phyloP scores from a whole-genome alignment of 2,113 vertebrate species.

The Morphnarchus princeps region DNA sequence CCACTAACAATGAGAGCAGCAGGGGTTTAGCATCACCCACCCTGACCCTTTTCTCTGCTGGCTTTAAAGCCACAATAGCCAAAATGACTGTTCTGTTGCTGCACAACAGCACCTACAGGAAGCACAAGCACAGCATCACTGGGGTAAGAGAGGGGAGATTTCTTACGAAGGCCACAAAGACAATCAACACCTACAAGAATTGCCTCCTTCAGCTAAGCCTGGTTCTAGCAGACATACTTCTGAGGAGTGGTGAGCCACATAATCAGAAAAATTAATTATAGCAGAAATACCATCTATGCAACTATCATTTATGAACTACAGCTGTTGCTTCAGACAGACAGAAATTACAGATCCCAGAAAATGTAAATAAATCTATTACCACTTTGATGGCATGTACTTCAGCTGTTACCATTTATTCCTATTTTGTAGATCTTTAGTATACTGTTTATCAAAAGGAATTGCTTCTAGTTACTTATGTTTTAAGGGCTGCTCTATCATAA shows the following conservation, averaged over 20 bases:
- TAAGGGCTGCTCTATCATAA: neutral
- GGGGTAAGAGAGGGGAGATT: neutral
- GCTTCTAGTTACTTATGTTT: neutral
- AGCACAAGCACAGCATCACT: neutral
- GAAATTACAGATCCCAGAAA: neutral
- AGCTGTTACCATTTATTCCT: neutral
- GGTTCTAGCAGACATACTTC: neutral
- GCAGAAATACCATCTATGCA: neutral
- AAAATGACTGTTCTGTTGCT: neutral
- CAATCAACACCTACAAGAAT: neutral
- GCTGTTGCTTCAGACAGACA: neutral
- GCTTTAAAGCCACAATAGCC: neutral
- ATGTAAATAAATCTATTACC: neutral
- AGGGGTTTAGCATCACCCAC: neutral
- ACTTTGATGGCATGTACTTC: neutral
- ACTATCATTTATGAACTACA: neutral
- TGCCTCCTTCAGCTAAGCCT: neutral
- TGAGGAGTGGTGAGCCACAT: neutral
- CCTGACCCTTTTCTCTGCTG: neutral
- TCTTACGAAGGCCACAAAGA: neutral
- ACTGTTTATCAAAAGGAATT: neutral
- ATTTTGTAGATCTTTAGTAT: neutral
- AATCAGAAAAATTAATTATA: neutral
- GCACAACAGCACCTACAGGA: neutral
- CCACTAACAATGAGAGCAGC: neutral